A percentile compares a stretch with the other conserved stretches of the same genome.
Evolutionary conservation across 2,797 vertebrate genomes (phyloP).

Genomic region (Sciurus vulgaris): DNA sequence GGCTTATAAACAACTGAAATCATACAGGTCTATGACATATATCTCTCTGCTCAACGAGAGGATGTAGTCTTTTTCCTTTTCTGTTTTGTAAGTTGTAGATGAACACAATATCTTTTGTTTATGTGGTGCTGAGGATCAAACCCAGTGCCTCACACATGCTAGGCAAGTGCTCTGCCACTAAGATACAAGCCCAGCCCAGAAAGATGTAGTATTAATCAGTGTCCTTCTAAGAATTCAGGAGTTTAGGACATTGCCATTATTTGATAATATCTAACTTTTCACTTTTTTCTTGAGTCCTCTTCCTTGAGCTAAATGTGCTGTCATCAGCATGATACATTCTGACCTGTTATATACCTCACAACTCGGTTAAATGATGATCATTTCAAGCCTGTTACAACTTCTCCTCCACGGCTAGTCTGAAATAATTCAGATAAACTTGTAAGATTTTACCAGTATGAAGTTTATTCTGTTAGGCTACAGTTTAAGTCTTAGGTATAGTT

Average conservation of each 20-base stretch:
- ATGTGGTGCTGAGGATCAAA: too few relatives aligned
- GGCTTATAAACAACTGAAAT: constrained; percentile 57
- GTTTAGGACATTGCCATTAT: constrained; percentile 1
- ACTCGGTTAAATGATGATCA: constrained; percentile 29
- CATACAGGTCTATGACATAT: neutral
- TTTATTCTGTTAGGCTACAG: constrained; percentile 35
- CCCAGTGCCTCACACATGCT: too few relatives aligned
- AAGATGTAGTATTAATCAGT: neutral
- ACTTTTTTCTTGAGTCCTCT: constrained; percentile 11
- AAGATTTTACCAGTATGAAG: constrained; percentile 46
- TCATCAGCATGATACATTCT: neutral
- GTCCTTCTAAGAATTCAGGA: neutral
- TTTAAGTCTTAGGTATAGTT: neutral
- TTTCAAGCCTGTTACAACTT: neutral
- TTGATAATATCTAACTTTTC: constrained; percentile 48
- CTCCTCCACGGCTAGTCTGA: constrained; percentile 11
- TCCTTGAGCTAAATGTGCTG: constrained; percentile 6
- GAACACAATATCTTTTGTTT: too few relatives aligned
- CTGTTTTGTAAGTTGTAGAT: too few relatives aligned
- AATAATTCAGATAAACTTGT: constrained; percentile 25
- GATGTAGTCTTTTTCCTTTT: neutral
- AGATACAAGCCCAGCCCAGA: neutral
- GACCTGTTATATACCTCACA: neutral
- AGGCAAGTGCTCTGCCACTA: too few relatives aligned
- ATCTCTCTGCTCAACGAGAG: constrained; percentile 6